Base-by-base conservation (phyloP, 2,888 invertebrate genomes). In the Aproaerema taeniolella region DNA sequence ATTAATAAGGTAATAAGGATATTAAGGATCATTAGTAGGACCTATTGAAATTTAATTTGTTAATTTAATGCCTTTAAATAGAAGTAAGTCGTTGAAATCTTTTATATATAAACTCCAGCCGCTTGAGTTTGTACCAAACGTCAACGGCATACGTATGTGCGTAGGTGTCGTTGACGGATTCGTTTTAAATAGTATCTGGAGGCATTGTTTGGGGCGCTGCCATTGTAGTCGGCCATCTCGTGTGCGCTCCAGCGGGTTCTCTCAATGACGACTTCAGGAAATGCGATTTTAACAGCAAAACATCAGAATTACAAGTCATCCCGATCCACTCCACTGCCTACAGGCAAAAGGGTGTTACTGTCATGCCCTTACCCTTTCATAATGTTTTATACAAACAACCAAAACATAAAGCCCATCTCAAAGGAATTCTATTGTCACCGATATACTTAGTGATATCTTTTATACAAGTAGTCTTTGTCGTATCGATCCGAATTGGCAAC, bases 231-330 rank as follows among this genome's bases (percentile, higher is more conserved):
- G 47, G 53, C 60, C 59, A 70, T 70, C 80, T 83, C 63, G 71
- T 71, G 63, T 60, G 45, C 76, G 85, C 83, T 62, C 57, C 77
- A 60, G 55, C 73, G 71, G 55, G 62, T 76, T 46, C 53, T 63
- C 64, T 78, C 68, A 85, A 85, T 82, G 73, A 67, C 63, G 58
- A 56, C 59, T 59, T 73, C 75, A 83, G 85, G 83, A 86, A 86
- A 86, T 83, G 72, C 78, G 86, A 85, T 83, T 85, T 85, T 76
- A 83, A 85, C 72, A 79, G 74, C 69, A 74, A 85, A 85, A 86
- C 81, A 85, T 81, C 67, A 58, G 69, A 82, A 79, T 80, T 80
- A 85, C 82, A 78, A 81, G 80, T 82, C 81, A 83, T 85, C 70
- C 64, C 50, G 64, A 65, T 68, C 51, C 74, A 82, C 75, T 73